phyloP scores from a whole-genome alignment of 2,113 vertebrate genomes.

The Mus pahari region DNA sequence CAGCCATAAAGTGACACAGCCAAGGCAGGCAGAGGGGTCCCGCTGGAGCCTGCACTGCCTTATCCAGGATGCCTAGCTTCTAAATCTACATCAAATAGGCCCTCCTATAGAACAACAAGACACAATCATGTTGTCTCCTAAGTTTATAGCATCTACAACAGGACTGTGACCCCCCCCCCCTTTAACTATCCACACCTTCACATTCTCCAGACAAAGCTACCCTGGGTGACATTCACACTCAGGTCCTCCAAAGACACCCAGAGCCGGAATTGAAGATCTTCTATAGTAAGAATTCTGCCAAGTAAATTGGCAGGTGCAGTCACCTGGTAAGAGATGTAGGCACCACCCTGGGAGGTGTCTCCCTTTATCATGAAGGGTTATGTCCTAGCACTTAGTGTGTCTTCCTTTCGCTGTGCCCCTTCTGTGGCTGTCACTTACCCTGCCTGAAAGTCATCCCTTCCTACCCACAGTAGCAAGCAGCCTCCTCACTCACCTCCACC shows the following conservation, averaged over 20 bases:
- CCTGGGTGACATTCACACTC: not conserved
- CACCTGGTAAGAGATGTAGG: not conserved
- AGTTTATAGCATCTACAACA: not conserved
- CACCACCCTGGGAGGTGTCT: accelerated
- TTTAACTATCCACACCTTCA: not conserved
- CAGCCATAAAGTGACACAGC: not conserved
- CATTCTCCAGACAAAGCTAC: not conserved
- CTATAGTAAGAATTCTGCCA: not conserved
- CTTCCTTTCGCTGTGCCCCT: not conserved
- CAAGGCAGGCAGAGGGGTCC: not conserved
- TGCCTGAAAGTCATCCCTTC: no score
- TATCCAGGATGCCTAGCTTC: not conserved
- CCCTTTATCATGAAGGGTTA: not conserved
- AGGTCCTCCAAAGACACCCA: not conserved
- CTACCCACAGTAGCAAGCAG: not conserved
- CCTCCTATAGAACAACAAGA: not conserved
- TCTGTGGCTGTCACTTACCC: accelerated
- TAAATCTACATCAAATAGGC: not conserved
- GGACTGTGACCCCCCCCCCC: not conserved
- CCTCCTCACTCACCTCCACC: not conserved
- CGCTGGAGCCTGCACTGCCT: not conserved
- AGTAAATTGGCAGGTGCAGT: not conserved
- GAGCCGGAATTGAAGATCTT: not conserved
- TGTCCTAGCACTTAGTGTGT: not conserved
- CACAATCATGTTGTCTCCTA: not conserved